Conservation (phyloP, 1,140 invertebrate genomes). For the Drosophila ironensis region DNA sequence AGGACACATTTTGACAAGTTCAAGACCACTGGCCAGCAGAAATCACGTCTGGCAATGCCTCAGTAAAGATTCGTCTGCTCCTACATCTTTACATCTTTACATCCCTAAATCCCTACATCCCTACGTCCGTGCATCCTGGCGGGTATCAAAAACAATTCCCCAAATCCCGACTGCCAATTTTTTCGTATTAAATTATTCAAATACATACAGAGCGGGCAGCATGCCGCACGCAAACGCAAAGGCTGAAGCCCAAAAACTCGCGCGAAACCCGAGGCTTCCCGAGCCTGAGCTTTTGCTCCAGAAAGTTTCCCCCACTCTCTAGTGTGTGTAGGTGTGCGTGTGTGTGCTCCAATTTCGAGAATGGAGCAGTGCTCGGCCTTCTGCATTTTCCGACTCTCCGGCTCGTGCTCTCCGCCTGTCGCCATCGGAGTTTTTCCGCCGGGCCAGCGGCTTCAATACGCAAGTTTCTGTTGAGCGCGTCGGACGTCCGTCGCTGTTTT, state of each 20-base stretch:
- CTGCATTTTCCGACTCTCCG: conserved; percentile 7
- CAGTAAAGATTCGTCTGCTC: not conserved
- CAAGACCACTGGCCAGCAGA: conserved; percentile 38
- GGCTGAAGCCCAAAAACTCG: not conserved
- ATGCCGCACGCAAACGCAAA: conserved; percentile 12
- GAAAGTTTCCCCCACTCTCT: conserved; percentile 26
- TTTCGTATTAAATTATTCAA: conserved; percentile 65
- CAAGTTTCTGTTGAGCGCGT: conserved; percentile 79
- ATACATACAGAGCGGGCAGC: conserved; percentile 33
- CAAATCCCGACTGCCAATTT: conserved; percentile 74
- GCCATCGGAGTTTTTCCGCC: conserved; percentile 28
- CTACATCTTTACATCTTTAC: too few species aligned
- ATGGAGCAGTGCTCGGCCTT: conserved; percentile 32
- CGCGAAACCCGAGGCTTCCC: conserved; percentile 43
- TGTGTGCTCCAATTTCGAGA: conserved; percentile 69
- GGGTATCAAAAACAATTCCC: conserved; percentile 62
- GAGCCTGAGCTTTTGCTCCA: conserved; percentile 62
- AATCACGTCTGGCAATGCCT: conserved; percentile 66
- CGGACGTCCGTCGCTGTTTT: conserved; percentile 58
- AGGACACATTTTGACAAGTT: conserved; percentile 68
- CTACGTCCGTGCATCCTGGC: conserved; percentile 28
- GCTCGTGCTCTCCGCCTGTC: conserved; percentile 14
- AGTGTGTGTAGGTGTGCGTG: conserved; percentile 34
- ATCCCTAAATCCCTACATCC: too few species aligned
- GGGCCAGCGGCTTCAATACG: conserved; percentile 70